Evolutionary conservation across 1,140 invertebrate species (phyloP).

Genomic region (Monomorium pharaonis): DNA sequence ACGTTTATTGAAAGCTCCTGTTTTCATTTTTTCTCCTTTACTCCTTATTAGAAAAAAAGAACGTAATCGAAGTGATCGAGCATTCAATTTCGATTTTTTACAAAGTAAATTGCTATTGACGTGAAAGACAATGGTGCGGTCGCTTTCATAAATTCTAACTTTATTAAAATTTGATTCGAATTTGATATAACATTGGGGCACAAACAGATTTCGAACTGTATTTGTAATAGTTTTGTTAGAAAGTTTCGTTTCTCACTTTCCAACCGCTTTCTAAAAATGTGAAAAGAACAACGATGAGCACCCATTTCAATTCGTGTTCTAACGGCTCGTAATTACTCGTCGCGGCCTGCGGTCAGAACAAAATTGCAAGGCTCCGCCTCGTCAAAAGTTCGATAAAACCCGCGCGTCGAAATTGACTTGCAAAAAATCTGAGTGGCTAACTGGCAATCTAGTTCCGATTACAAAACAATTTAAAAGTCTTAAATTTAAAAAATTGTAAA

Average conservation of each 20-base stretch:
- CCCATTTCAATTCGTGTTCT: conserved; percentile 72
- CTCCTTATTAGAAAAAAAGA: neutral
- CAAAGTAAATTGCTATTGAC: neutral
- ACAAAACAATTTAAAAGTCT: neutral
- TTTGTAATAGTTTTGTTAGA: conserved; percentile 75
- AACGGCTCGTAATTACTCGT: conserved; percentile 71
- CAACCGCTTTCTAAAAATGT: conserved; percentile 77
- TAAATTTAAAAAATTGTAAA: neutral
- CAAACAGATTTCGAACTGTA: conserved; percentile 56
- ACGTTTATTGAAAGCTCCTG: neutral
- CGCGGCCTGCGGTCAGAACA: conserved; percentile 57
- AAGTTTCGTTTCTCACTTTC: conserved; percentile 74
- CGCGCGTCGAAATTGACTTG: neutral
- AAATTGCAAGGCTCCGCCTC: conserved; percentile 34
- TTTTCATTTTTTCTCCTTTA: neutral
- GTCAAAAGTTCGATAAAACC: conserved; percentile 35
- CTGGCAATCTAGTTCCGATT: neutral
- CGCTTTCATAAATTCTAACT: neutral
- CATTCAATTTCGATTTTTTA: neutral
- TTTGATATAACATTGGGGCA: conserved; percentile 4
- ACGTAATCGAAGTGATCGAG: neutral
- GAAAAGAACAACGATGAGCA: conserved; percentile 75
- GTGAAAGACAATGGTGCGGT: neutral
- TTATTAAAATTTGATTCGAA: conserved; percentile 13
- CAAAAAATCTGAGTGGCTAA: neutral